A percentile compares a stretch with the other conserved stretches of the same genome.
Conservation (phyloP, 2,113 vertebrate species). For the Mus pahari region DNA sequence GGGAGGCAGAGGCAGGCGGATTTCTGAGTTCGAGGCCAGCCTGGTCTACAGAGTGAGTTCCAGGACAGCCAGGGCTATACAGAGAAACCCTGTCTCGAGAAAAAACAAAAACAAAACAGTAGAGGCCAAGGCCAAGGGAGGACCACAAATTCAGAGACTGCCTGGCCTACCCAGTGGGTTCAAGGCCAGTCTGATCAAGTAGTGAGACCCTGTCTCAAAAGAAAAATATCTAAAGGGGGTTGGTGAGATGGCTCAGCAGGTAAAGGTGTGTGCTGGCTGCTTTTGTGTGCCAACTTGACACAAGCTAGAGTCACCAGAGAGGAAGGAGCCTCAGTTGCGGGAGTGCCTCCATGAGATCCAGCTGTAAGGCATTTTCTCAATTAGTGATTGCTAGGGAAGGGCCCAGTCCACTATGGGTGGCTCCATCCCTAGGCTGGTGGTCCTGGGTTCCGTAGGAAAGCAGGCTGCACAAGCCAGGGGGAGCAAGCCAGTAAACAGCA, state of each 20-base stretch:
- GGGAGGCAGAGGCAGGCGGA: too few species aligned
- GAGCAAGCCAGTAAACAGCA: background rate
- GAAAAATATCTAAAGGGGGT: background rate
- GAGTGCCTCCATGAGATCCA: background rate
- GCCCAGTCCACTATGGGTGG: background rate
- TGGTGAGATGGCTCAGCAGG: background rate
- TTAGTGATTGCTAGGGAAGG: background rate
- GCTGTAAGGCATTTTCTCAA: background rate
- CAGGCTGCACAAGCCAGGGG: background rate
- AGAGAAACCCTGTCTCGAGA: too few species aligned
- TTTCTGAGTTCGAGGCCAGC: too few species aligned
- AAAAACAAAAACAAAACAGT: too few species aligned
- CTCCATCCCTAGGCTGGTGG: background rate
- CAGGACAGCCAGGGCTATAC: too few species aligned
- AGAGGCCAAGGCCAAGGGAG: background rate
- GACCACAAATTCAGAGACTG: background rate
- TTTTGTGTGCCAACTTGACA: background rate
- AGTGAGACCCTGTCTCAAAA: background rate
- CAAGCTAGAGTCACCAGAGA: background rate
- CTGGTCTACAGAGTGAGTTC: too few species aligned
- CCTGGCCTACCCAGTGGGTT: background rate
- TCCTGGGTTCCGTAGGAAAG: background rate
- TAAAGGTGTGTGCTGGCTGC: background rate
- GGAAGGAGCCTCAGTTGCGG: background rate
- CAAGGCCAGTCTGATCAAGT: background rate